Evolutionary conservation across 1,140 invertebrate species (phyloP).

Genomic region (Ceratosolen solmsi): DNA sequence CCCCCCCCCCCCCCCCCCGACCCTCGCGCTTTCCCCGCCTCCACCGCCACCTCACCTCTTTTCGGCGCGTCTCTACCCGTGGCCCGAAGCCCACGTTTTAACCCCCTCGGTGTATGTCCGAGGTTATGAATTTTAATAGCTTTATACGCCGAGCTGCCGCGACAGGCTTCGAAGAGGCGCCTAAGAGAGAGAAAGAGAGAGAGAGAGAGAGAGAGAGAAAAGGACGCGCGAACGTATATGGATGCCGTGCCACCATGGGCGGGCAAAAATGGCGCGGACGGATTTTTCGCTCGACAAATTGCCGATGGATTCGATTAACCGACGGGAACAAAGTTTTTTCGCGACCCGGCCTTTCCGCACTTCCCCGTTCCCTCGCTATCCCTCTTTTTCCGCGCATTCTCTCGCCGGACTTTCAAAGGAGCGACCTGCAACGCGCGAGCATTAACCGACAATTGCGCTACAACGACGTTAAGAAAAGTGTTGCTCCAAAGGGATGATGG

Average conservation of each 20-base stretch:
- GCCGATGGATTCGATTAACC: slow-evolving; percentile 73
- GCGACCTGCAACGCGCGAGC: background rate
- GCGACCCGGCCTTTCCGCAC: slow-evolving; percentile 28
- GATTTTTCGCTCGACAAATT: slow-evolving; percentile 72
- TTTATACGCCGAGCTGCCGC: slow-evolving; percentile 64
- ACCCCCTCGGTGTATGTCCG: slow-evolving; percentile 71
- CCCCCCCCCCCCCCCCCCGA: slow-evolving; percentile 33
- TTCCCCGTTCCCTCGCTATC: too few species aligned
- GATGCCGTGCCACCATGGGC: slow-evolving; percentile 1
- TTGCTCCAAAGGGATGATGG: background rate
- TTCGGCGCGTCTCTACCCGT: slow-evolving; percentile 5
- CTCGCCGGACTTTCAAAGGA: too few species aligned
- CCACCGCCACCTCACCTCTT: slow-evolving; percentile 1
- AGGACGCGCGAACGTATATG: background rate
- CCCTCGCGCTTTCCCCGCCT: background rate
- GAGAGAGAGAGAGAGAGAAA: slow-evolving; percentile 2
- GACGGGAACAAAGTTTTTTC: slow-evolving; percentile 53
- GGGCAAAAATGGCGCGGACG: slow-evolving; percentile 69
- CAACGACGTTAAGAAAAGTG: slow-evolving; percentile 26
- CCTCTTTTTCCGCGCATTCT: too few species aligned
- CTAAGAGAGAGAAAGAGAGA: slow-evolving; percentile 40
- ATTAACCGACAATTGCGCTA: slow-evolving; percentile 29
- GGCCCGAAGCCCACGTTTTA: slow-evolving; percentile 62
- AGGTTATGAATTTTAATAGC: slow-evolving; percentile 75
- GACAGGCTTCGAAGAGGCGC: slow-evolving; percentile 57